These are phyloP conservation scores for Protaetia brevitarsis DNA, from an alignment of 1,140 invertebrate genomes.

Conservation along the genomic window DNA sequence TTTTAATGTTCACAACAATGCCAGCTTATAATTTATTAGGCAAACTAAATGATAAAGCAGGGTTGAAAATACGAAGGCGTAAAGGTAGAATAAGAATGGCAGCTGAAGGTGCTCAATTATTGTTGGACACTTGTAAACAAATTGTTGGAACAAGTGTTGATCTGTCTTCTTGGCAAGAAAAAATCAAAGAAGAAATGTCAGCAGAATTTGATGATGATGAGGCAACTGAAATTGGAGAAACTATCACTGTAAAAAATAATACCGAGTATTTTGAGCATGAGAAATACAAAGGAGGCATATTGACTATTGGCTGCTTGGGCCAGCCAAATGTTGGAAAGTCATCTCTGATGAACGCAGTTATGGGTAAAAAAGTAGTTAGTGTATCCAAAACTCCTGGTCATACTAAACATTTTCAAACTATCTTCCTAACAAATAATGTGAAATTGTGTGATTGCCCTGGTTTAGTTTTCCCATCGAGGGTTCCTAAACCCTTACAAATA, in stretches of 20 bases:
- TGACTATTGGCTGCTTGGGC: slow-evolving; percentile 90
- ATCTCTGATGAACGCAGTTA: slow-evolving; percentile 88
- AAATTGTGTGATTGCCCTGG: slow-evolving; percentile 93
- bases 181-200: slow-evolving; percentile 77
- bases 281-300: slow-evolving; percentile 72
- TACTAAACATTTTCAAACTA: slow-evolving; percentile 97
- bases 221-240: slow-evolving; percentile 53
- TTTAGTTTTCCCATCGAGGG: slow-evolving; percentile 88
- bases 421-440: slow-evolving; percentile 82
- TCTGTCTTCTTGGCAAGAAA: slow-evolving; percentile 75
- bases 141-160: slow-evolving; percentile 75
- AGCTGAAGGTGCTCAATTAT: slow-evolving; percentile 76
- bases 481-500: slow-evolving; percentile 83
- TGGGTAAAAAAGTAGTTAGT: slow-evolving; percentile 91
- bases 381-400: slow-evolving; percentile 93
- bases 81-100: slow-evolving; percentile 74
- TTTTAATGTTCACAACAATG: slow-evolving; percentile 82
- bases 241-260: slow-evolving; percentile 59
- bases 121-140: slow-evolving; percentile 72
- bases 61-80: slow-evolving; percentile 59
- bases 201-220: slow-evolving; percentile 55
- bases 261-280: slow-evolving; percentile 68
- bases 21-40: slow-evolving; percentile 70
- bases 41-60: slow-evolving; percentile 52
- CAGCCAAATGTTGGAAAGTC: slow-evolving; percentile 97